Base-by-base conservation (phyloP, 2,113 vertebrate genomes). In the Stigmatopora nigra region DNA sequence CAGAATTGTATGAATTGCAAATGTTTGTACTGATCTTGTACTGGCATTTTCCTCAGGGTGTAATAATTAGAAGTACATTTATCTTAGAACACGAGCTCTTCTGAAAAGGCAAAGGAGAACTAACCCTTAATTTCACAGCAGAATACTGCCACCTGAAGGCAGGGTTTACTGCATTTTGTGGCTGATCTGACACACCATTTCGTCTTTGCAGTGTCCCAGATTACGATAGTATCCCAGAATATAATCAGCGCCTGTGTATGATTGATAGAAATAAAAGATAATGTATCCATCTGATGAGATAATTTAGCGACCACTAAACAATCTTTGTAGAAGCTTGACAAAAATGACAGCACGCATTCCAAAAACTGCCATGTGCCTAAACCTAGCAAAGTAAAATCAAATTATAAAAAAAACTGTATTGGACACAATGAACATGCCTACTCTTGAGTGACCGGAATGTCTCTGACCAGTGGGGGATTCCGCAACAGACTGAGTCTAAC, bases 121-220 rank as follows among this genome's bases (percentile, higher is more conserved):
- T 51, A 58, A 60, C 74, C 70, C 70, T 46, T 67, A 60, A 68
- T 77, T 67, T 79, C 45, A 78, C 89, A 88, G 88, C 82, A 92
- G 85, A 89, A 80, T 89, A 80, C 75, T 82, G 82, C 91, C 90
- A 89, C 89, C 91, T 91, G 87, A 79, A 87, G 89, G 87, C 69
- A 25, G 70, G 46, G 82, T 76, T 61, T 72, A 85, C 62, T 82
- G 81, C 65, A 78, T 66, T 61, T 15, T 31, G 44, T 63, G 60
- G 60, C 60, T 31, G 25, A 1, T 31, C 25, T 31, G 1, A 31
- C 25, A 31, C 2, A 31, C 61, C 57, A 46, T 12, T 68, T 68
- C 53, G 64, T 67, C 66, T 64, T 44, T 46, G 61, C 58, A 49
- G 61, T 82, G 65, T 52, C 62, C 38, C 68, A 69, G 67, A 63